A percentile compares a stretch with the other conserved stretches of the same genome.
phyloP scores from a whole-genome alignment of 37 sponge, comb jelly and placozoan genomes.

The Lycopodina hypogea region DNA sequence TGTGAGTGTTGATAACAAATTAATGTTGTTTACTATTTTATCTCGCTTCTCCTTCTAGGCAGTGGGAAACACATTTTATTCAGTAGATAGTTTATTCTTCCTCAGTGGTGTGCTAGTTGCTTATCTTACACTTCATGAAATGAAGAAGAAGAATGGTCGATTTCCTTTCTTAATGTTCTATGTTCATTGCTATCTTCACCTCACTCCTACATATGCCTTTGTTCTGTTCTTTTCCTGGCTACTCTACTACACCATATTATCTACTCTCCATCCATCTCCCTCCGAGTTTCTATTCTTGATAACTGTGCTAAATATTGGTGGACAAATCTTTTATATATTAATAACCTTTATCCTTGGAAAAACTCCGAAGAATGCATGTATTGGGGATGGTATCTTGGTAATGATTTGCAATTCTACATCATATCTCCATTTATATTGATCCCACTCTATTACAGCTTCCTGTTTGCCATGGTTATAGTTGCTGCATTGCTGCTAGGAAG shows the following conservation, averaged over 20 bases:
- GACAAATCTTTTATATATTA: constrained; percentile 85
- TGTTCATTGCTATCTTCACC: constrained; percentile 68
- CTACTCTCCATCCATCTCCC: not conserved
- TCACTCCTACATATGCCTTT: constrained; percentile 68
- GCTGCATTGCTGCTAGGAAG: constrained; percentile 1
- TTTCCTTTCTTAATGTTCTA: constrained; percentile 71
- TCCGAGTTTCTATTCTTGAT: not conserved
- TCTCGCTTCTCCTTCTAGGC: constrained; percentile 38
- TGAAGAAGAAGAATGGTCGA: constrained; percentile 41
- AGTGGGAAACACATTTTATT: constrained; percentile 41
- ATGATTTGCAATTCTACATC: constrained; percentile 87
- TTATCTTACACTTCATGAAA: constrained; percentile 64
- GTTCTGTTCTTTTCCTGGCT: constrained; percentile 61
- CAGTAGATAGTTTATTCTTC: constrained; percentile 75
- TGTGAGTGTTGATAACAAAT: not conserved
- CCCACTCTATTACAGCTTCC: constrained; percentile 45
- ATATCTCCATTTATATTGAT: constrained; percentile 72
- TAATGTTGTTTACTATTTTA: not conserved
- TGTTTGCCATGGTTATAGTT: constrained; percentile 27
- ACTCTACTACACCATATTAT: constrained; percentile 17
- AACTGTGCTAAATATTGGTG: constrained; percentile 72
- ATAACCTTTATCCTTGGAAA: constrained; percentile 78
- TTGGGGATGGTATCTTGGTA: constrained; percentile 86
- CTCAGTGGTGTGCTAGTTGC: constrained; percentile 71
- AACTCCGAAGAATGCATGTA: constrained; percentile 56